Evolutionary conservation across 2,888 invertebrate genomes (phyloP).

Genomic region (Polia nebulosa): DNA sequence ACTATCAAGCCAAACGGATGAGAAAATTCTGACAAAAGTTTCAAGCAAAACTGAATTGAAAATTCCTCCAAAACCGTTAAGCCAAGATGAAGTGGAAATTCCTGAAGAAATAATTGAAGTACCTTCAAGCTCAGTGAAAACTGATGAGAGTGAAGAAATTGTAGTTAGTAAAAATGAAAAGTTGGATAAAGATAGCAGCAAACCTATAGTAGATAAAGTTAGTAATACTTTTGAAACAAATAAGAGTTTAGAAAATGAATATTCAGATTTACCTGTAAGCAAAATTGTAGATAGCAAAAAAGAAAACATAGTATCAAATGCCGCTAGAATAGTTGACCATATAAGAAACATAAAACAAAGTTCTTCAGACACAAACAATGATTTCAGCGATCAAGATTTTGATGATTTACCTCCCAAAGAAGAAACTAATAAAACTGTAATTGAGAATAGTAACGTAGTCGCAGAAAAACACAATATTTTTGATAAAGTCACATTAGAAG

Average conservation of each 20-base stretch:
- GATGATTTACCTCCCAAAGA: constrained; percentile 42
- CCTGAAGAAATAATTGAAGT: neutral
- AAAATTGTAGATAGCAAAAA: constrained; percentile 39
- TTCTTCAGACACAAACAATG: constrained; percentile 41
- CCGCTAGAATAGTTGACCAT: constrained; percentile 27
- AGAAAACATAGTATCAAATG: constrained; percentile 13
- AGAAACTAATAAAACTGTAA: constrained; percentile 1
- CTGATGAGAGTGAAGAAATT: constrained; percentile 4
- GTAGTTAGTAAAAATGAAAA: constrained; percentile 57
- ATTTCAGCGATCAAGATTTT: constrained; percentile 58
- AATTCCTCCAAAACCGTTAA: neutral
- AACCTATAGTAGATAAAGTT: constrained; percentile 40
- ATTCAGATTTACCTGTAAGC: constrained; percentile 23
- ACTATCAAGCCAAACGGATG: neutral
- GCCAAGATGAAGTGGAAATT: constrained; percentile 6
- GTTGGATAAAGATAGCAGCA: constrained; percentile 60
- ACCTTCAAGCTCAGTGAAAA: constrained; percentile 13
- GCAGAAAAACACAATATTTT: constrained; percentile 44
- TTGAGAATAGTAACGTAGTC: neutral
- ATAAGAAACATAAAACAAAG: constrained; percentile 27
- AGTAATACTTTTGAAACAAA: constrained; percentile 10
- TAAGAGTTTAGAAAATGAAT: constrained; percentile 23
- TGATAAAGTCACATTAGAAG: constrained; percentile 45
- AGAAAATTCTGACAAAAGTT: neutral
- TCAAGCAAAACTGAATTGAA: constrained; percentile 2